Conservation (phyloP, 2,797 vertebrate species). For the Moxostoma hubbsi region DNA sequence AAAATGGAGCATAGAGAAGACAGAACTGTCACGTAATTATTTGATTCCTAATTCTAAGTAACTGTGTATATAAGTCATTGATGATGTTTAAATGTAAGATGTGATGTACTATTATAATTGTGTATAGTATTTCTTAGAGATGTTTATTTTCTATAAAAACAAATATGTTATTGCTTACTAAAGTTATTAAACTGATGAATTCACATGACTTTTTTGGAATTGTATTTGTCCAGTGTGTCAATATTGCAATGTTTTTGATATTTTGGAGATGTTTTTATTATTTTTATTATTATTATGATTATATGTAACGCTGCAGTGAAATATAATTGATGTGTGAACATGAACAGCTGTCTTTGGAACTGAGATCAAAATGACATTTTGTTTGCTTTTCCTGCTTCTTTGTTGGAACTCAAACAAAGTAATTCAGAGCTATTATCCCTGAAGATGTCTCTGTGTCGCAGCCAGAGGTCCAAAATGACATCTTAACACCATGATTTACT, state of each 20-base stretch:
- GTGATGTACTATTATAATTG: conserved; percentile 90
- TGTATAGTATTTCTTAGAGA: conserved; percentile 92
- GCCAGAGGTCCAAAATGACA: conserved; percentile 14
- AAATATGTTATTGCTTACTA: conserved; percentile 89
- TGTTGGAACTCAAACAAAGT: conserved; percentile 25
- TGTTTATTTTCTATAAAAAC: conserved; percentile 91
- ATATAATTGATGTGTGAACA: conserved; percentile 71
- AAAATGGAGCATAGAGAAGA: conserved; percentile 66
- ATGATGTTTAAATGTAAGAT: conserved; percentile 89
- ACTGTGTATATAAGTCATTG: conserved; percentile 88
- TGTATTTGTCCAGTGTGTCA: conserved; percentile 72
- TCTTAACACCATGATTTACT: conserved; percentile 31
- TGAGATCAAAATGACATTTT: conserved; percentile 71
- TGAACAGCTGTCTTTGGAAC: conserved; percentile 79
- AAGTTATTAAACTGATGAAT: conserved; percentile 82
- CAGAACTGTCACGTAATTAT: conserved; percentile 70
- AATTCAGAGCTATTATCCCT: conserved; percentile 28
- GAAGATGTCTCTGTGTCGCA: conserved; percentile 14
- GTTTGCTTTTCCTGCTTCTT: conserved; percentile 63
- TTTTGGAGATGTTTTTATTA: conserved; percentile 76
- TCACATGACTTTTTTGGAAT: conserved; percentile 72
- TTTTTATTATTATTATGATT: no score
- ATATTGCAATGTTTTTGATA: conserved; percentile 32
- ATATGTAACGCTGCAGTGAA: conserved; percentile 79
- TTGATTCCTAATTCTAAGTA: conserved; percentile 63